Evolutionary conservation across 2,797 vertebrate species (phyloP).

Genomic region (Scolopax bukidnonensis): DNA sequence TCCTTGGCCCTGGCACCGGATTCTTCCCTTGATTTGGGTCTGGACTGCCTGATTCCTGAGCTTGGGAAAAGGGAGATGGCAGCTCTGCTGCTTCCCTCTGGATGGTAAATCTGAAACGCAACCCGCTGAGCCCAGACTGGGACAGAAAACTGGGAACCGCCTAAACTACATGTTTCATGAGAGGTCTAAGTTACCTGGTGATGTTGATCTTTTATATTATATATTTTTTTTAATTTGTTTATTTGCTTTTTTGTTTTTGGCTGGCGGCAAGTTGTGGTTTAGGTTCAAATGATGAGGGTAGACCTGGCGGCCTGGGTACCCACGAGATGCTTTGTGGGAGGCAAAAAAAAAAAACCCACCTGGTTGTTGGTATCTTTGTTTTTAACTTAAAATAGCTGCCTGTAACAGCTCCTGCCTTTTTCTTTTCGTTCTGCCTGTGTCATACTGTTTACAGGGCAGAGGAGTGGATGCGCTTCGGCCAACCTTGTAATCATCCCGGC

Average conservation of each 20-base stretch:
- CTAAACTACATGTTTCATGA: neutral
- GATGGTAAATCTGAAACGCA: neutral
- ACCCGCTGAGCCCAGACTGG: rapidly evolving
- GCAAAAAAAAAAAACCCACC: neutral
- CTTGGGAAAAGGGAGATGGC: neutral
- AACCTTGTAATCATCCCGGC: neutral
- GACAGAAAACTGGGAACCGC: neutral
- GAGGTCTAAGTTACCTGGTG: neutral
- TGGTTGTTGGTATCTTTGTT: neutral
- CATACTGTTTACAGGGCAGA: rapidly evolving
- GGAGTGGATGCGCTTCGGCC: rapidly evolving
- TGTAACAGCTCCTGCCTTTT: neutral
- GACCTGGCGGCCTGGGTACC: rapidly evolving
- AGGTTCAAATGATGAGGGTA: neutral
- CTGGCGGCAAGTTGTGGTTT: neutral
- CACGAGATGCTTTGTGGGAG: neutral
- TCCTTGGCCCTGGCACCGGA: neutral
- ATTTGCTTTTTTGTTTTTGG: slow-evolving; percentile 30
- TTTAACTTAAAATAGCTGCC: neutral
- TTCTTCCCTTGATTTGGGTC: neutral
- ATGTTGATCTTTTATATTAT: slow-evolving; percentile 19
- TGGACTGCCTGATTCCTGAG: neutral
- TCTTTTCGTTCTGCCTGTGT: neutral
- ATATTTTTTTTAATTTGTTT: neutral
- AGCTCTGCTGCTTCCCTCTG: neutral